Base-by-base conservation (phyloP, 2,113 vertebrate genomes). In the Xenopus laevis region DNA sequence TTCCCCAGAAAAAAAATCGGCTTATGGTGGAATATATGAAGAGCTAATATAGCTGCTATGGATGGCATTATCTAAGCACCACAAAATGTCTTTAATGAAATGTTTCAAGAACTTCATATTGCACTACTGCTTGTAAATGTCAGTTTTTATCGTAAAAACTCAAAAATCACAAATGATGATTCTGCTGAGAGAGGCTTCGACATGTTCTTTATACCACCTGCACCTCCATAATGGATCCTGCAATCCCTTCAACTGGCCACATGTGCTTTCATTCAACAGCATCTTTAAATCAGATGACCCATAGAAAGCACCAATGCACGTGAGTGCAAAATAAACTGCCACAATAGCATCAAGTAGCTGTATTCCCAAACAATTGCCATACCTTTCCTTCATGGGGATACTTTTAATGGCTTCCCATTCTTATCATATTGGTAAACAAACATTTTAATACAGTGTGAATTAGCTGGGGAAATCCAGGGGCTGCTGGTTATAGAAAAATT, bases 361-460 rank as follows among this genome's bases (percentile, higher is more conserved):
- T 72, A 78, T 78, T 70, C 21, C 47, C 57, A 59, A 3, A 50
- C 44, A 2, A 0, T 72, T 80, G 60, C 5, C 1, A 30, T 75
- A 72, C 77, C 18, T 47, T 69, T 76, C 15, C 78, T 45, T 97
- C 93, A 98, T 0, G 95, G 94, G 33, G 96, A 98, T 78, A 97
- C 92, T 78, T 95, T 96, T 83, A 97, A 90, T 81, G 96, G 95
- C 68, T 96, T 97, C 33, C 96, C 96, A 0, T 97, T 95, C 87
- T 95, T 95, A 88, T 98, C 96, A 0, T 97, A 96, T 83, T 97
- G 96, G 84, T 98, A 97, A 78, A 97, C 96, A 77, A 98, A 84
- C 96, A 98, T 98, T 89, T 96, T 97, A 88, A 98, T 96, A 85
- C 96, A 98, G 83, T 98, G 96, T 7, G 96, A 98, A 87, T 97